phyloP scores from a whole-genome alignment of 2,113 vertebrate species.

The Oxygymnocypris stewartii region DNA sequence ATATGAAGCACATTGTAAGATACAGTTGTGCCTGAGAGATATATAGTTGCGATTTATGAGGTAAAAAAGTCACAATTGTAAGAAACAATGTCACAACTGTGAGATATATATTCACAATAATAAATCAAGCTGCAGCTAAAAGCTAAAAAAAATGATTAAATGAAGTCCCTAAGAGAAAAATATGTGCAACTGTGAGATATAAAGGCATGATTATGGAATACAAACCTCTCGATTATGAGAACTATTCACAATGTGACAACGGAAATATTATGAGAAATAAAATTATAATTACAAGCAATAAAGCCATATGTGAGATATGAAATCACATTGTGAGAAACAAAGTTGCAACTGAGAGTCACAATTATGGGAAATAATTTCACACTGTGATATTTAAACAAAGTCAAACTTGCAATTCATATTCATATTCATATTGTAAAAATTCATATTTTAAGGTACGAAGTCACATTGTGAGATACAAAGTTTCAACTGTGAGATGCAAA shows the following conservation, averaged over 20 bases:
- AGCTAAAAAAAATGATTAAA: background rate
- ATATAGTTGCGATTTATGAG: background rate
- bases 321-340: too few species aligned
- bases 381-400: too few species aligned
- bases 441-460: too few species aligned
- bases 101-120: background rate
- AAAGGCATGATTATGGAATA: background rate
- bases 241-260: background rate
- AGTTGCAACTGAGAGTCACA: too few species aligned
- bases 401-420: too few species aligned
- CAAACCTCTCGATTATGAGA: background rate
- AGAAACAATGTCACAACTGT: background rate
- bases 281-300: background rate
- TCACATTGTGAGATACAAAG: too few species aligned
- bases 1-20: background rate
- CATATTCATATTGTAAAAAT: too few species aligned
- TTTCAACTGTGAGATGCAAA: too few species aligned
- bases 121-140: background rate
- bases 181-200: background rate
- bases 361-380: too few species aligned
- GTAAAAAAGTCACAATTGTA: background rate
- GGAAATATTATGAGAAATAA: background rate
- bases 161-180: background rate
- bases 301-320: too few species aligned
- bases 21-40: background rate